These are phyloP conservation scores for Ictalurus punctatus DNA, from an alignment of 2,113 vertebrate species.

Conservation along the genomic window DNA sequence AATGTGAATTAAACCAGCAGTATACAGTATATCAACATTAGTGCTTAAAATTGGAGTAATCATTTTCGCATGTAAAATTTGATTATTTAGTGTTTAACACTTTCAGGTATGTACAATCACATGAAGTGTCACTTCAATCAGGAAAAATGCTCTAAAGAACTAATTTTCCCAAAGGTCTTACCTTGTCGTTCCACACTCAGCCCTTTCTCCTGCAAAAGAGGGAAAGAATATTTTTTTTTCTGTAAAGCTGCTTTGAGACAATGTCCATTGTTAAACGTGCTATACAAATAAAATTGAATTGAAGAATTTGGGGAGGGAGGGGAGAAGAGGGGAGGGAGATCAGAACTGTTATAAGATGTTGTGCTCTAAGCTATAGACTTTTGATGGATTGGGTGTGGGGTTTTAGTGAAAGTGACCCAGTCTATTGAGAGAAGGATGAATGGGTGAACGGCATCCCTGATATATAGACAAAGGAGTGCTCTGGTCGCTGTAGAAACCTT, in stretches of 20 bases:
- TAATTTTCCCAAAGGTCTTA: conserved; percentile 67
- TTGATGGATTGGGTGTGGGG: conserved; percentile 44
- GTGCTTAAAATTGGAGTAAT: not conserved
- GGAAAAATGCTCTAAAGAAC: not conserved
- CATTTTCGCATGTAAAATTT: not conserved
- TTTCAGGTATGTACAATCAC: not conserved
- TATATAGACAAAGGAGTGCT: conserved; percentile 62
- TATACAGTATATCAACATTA: no score
- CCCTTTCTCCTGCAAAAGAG: conserved; percentile 84
- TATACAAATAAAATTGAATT: no score
- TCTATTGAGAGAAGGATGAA: conserved; percentile 65
- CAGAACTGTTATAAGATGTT: conserved; percentile 44
- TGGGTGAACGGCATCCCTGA: conserved; percentile 55
- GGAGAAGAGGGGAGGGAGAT: not conserved
- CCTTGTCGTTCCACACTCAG: conserved; percentile 97
- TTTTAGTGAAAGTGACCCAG: conserved; percentile 58
- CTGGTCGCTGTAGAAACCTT: conserved; percentile 59
- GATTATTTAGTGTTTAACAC: not conserved
- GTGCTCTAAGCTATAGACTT: conserved; percentile 39
- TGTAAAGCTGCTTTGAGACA: no score
- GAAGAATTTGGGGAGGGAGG: no score
- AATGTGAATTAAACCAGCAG: not conserved
- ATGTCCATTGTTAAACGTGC: no score
- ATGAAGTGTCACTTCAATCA: not conserved
- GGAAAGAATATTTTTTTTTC: conserved; percentile 18